These are phyloP conservation scores for Daphoenositta chrysoptera DNA, from an alignment of 2,113 vertebrate species.

Conservation along the genomic window DNA sequence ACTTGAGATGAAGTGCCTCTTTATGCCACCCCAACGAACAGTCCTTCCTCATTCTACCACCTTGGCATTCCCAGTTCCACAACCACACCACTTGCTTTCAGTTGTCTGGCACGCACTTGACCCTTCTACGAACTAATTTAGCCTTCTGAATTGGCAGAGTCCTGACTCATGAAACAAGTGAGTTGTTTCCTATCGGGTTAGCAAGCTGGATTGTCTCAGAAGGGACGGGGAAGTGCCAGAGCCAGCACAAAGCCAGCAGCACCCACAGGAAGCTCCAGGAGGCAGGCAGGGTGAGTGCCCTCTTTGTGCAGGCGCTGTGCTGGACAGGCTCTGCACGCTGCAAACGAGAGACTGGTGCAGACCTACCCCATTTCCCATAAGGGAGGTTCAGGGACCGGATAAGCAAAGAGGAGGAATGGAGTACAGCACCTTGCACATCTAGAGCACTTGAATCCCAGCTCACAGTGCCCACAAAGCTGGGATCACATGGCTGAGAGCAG, in stretches of 20 bases:
- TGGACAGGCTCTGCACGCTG: neutral
- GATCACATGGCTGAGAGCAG: neutral
- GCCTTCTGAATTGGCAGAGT: neutral
- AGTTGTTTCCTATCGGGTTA: neutral
- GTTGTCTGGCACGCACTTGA: neutral
- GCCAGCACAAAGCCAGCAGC: neutral
- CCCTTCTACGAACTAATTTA: neutral
- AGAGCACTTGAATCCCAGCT: neutral
- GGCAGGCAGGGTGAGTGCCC: neutral
- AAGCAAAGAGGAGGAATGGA: neutral
- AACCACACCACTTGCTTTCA: neutral
- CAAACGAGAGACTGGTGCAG: neutral
- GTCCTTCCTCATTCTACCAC: neutral
- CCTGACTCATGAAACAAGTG: neutral
- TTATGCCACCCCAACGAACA: neutral
- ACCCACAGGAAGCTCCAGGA: neutral
- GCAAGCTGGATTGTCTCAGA: neutral
- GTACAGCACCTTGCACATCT: neutral
- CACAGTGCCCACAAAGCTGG: neutral
- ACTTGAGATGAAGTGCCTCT: neutral
- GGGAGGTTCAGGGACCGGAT: neutral
- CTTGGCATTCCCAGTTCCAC: neutral
- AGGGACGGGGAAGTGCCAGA: neutral
- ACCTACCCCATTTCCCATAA: neutral
- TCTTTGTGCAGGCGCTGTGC: neutral